Percentiles rank a stretch among this genome's conserved stretches.
phyloP scores from a whole-genome alignment of 2,113 vertebrate species.

The Scophthalmus maximus region DNA sequence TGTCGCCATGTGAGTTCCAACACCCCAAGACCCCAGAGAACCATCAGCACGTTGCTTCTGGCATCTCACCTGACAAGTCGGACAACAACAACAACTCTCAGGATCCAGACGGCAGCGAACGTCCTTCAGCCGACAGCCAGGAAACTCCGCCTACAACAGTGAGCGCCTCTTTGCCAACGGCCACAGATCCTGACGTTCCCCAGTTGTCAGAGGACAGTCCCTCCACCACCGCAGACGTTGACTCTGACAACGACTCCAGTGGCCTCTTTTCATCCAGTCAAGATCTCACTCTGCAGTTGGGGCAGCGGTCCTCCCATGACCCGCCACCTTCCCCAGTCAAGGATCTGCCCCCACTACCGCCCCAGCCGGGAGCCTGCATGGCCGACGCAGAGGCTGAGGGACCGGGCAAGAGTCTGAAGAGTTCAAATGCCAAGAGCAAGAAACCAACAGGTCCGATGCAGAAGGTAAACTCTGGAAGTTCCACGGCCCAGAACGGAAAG shows the following conservation, averaged over 20 bases:
- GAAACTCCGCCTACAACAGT: constrained; percentile 87
- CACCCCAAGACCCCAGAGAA: constrained; percentile 83
- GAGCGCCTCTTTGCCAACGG: constrained; percentile 86
- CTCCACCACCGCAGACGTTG: constrained; percentile 83
- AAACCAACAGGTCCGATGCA: constrained; percentile 53
- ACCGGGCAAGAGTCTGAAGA: constrained; percentile 54
- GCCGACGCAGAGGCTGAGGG: constrained; percentile 85
- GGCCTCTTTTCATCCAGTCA: constrained; percentile 56
- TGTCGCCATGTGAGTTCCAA: constrained; percentile 94
- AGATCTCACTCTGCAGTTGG: constrained; percentile 43
- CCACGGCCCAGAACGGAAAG: constrained; percentile 51
- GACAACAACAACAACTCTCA: constrained; percentile 84
- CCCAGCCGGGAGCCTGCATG: constrained; percentile 91
- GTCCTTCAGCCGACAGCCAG: constrained; percentile 66
- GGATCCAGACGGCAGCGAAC: constrained; percentile 64
- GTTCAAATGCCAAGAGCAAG: constrained; percentile 60
- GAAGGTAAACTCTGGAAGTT: constrained; percentile 19
- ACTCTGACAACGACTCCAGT: constrained; percentile 87
- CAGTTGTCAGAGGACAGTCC: constrained; percentile 83
- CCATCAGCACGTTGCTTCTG: constrained; percentile 53
- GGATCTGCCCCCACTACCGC: constrained; percentile 86
- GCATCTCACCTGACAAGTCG: neutral
- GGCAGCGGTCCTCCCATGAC: constrained; percentile 61
- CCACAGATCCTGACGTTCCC: constrained; percentile 87
- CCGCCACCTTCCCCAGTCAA: constrained; percentile 86